phyloP scores from a whole-genome alignment of 2,113 vertebrate genomes.

The Hydrochoerus hydrochaeris region DNA sequence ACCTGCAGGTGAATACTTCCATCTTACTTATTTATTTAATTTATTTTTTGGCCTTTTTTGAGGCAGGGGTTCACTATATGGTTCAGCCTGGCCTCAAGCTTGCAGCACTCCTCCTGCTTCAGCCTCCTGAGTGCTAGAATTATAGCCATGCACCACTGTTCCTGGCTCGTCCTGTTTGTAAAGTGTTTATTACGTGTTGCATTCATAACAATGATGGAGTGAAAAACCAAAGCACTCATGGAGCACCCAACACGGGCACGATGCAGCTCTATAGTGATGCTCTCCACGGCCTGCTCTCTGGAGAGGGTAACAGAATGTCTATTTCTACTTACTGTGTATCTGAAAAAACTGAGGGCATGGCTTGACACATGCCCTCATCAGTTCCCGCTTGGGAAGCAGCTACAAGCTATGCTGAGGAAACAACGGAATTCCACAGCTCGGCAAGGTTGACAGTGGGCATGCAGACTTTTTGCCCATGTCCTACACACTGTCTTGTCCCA shows the following conservation, averaged over 20 bases:
- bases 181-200: background rate
- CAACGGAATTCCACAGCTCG: too few species aligned
- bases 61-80: too few species aligned
- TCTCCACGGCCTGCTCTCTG: background rate
- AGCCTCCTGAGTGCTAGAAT: too few species aligned
- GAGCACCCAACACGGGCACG: too few species aligned
- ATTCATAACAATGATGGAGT: background rate
- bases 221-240: background rate
- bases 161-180: background rate
- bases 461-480: too few species aligned
- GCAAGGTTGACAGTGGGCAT: too few species aligned
- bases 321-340: background rate
- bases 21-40: background rate
- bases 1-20: background rate
- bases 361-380: background rate
- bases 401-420: background rate
- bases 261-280: too few species aligned
- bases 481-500: background rate
- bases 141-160: too few species aligned
- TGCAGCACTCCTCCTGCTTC: too few species aligned
- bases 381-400: background rate
- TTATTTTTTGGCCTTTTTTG: too few species aligned
- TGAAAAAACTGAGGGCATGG: background rate
- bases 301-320: background rate
- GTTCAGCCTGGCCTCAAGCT: too few species aligned